Evolutionary conservation across 2,113 vertebrate genomes (phyloP).

Genomic region (Andinoacara biseriatus): DNA sequence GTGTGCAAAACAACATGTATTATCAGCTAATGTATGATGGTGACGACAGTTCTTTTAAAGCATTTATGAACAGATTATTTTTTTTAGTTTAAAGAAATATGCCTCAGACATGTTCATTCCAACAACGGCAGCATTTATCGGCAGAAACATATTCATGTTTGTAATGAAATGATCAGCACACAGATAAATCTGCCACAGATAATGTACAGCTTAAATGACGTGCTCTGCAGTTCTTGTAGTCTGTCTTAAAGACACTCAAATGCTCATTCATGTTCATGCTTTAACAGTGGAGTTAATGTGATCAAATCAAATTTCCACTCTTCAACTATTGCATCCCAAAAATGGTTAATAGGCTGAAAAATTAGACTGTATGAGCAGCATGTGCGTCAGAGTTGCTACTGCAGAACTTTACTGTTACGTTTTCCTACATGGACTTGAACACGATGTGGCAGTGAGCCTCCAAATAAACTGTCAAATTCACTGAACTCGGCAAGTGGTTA

Average conservation of each 20-base stretch:
- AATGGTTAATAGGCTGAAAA: background rate
- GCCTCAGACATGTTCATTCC: background rate
- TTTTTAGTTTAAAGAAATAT: background rate
- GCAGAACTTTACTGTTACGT: background rate
- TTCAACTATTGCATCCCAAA: too few species aligned
- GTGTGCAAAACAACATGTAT: background rate
- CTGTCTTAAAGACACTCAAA: background rate
- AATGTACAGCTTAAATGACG: background rate
- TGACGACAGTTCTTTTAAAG: background rate
- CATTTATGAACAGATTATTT: background rate
- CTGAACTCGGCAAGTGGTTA: conserved; percentile 5
- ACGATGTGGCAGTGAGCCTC: background rate
- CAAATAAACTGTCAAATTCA: background rate
- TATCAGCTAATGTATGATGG: background rate
- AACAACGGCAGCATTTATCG: background rate
- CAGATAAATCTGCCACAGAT: background rate
- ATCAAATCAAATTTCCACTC: background rate
- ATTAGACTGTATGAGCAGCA: background rate
- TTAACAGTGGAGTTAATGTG: background rate
- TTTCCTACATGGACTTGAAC: background rate
- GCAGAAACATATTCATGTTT: background rate
- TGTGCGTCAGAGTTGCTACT: background rate
- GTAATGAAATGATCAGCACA: background rate
- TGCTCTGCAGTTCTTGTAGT: background rate
- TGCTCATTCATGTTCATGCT: background rate